phyloP scores from a whole-genome alignment of 1,140 invertebrate genomes.

The Telenomus remus region DNA sequence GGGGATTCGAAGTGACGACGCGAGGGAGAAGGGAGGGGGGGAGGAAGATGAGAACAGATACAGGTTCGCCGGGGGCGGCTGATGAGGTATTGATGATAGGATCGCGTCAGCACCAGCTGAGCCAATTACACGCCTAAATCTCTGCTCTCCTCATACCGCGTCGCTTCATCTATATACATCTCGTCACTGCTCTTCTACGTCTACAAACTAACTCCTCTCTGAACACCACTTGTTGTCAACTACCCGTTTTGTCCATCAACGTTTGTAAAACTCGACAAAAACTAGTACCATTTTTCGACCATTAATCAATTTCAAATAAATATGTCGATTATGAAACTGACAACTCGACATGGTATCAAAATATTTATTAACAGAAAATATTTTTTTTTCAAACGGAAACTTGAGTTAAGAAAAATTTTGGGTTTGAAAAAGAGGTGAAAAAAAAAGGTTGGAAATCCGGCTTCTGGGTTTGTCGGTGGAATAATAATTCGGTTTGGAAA shows the following conservation, averaged over 20 bases:
- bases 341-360: too few species aligned
- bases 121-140: constrained; percentile 76
- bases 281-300: constrained; percentile 26
- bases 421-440: not conserved
- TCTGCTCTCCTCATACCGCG: constrained; percentile 54
- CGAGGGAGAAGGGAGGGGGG: constrained; percentile 7
- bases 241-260: constrained; percentile 52
- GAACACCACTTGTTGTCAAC: constrained; percentile 51
- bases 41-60: constrained; percentile 61
- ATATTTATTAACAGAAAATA: too few species aligned
- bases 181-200: constrained; percentile 31
- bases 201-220: constrained; percentile 45
- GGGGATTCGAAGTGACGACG: not conserved
- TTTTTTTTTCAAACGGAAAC: too few species aligned
- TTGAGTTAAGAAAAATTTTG: too few species aligned
- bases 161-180: constrained; percentile 47
- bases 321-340: constrained; percentile 7
- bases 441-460: constrained; percentile 31
- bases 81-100: constrained; percentile 77
- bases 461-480: constrained; percentile 36
- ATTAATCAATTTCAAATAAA: constrained; percentile 44
- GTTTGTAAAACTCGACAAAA: constrained; percentile 39
- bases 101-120: constrained; percentile 77
- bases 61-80: constrained; percentile 73
- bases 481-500: constrained; percentile 61